These are phyloP conservation scores for Bugulina stolonifera DNA, from an alignment of 2,888 invertebrate genomes.

Conservation along the genomic window DNA sequence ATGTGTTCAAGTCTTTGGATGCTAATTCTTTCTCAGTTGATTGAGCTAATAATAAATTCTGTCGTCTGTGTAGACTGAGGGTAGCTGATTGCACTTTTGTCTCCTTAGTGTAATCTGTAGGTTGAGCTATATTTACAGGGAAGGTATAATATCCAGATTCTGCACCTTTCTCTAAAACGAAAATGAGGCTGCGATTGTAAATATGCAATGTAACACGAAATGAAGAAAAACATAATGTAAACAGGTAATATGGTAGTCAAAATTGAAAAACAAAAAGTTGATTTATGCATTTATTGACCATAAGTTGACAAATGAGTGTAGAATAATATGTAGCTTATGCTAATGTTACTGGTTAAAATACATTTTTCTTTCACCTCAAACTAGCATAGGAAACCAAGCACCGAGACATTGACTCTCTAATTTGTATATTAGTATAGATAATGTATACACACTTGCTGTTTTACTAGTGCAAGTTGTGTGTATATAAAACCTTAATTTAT, in stretches of 20 bases:
- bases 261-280: not conserved
- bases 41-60: not conserved
- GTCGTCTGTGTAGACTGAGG: conserved; percentile 3
- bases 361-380: not conserved
- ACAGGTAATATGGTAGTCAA: too few species aligned
- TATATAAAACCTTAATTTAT: too few species aligned
- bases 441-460: too few species aligned
- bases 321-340: not conserved
- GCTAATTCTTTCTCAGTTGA: too few species aligned
- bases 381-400: not conserved
- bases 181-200: too few species aligned
- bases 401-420: too few species aligned
- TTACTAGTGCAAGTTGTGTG: too few species aligned
- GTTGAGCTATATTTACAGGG: conserved; percentile 22
- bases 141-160: not conserved
- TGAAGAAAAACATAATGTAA: too few species aligned
- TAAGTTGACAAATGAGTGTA: not conserved
- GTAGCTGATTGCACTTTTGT: conserved; percentile 16
- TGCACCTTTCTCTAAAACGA: conserved; percentile 13
- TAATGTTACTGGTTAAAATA: not conserved
- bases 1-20: not conserved
- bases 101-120: conserved; percentile 4
- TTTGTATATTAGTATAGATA: too few species aligned
- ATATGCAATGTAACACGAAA: too few species aligned
- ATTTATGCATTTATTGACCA: not conserved